Conservation (phyloP, 2,113 vertebrate genomes). For the Telmatochromis brachygnathus region DNA sequence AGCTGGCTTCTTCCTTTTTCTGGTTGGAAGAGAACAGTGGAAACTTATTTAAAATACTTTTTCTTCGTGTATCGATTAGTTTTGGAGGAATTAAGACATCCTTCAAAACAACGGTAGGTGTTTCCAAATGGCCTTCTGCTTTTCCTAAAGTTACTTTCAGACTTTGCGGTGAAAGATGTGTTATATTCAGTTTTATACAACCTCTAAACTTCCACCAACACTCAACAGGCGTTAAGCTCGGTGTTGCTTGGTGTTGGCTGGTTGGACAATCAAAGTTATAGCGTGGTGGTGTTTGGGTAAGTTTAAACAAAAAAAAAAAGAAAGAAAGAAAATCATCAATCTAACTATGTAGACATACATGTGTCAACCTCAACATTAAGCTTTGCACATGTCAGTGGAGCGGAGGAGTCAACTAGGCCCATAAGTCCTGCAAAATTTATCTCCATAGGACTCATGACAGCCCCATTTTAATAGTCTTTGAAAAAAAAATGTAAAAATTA, state of each 20-base stretch:
- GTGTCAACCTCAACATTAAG: background rate
- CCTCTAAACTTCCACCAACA: background rate
- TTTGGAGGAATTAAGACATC: background rate
- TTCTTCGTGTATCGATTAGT: background rate
- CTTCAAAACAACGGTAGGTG: background rate
- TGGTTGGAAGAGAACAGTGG: background rate
- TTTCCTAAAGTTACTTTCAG: background rate
- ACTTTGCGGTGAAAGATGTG: background rate
- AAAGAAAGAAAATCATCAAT: background rate
- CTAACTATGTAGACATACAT: background rate
- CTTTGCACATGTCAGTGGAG: fast-evolving
- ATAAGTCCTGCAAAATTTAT: background rate
- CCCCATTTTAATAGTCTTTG: background rate
- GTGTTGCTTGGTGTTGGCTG: background rate
- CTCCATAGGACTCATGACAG: background rate
- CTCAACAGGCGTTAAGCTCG: fast-evolving
- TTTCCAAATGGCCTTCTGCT: background rate
- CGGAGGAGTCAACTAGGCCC: background rate
- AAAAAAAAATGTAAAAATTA: fast-evolving
- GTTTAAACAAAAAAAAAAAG: fast-evolving
- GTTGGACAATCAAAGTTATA: background rate
- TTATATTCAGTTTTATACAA: background rate
- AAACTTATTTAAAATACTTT: background rate
- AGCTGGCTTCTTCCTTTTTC: background rate
- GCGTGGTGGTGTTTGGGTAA: background rate